These are phyloP conservation scores for Xylocopa sonorina DNA, from an alignment of 1,140 invertebrate species.

Conservation along the genomic window DNA sequence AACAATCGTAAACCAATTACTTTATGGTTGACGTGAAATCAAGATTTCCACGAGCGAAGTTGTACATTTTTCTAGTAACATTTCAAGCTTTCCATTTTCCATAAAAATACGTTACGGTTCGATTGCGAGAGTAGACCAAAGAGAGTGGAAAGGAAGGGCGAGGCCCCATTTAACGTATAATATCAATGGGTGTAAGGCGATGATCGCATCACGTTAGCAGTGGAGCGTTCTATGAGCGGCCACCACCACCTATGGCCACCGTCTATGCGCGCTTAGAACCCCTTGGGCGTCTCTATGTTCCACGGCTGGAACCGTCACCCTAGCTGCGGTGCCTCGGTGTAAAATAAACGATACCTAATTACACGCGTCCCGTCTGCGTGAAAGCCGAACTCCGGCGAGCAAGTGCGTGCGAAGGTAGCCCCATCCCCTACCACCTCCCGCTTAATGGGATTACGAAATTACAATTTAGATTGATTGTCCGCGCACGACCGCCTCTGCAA, in stretches of 20 bases:
- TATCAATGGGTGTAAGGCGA: conserved; percentile 77
- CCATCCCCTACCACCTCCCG: too few species aligned
- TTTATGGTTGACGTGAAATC: too few species aligned
- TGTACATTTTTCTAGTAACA: too few species aligned
- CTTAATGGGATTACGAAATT: conserved; percentile 75
- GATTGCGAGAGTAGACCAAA: too few species aligned
- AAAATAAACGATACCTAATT: conserved; percentile 81
- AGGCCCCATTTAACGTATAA: conserved; percentile 60
- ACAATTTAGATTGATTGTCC: conserved; percentile 75
- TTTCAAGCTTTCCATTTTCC: too few species aligned
- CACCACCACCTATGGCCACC: conserved; percentile 66
- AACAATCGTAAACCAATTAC: too few species aligned
- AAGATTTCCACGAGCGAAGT: too few species aligned
- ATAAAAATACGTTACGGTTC: too few species aligned
- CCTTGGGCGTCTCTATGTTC: conserved; percentile 13
- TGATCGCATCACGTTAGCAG: conserved; percentile 80
- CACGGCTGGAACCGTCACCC: conserved; percentile 51
- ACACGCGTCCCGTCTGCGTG: conserved; percentile 73
- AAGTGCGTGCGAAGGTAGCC: conserved; percentile 72
- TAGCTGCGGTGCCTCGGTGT: conserved; percentile 65
- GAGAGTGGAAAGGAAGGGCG: conserved; percentile 46
- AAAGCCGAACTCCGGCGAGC: conserved; percentile 63
- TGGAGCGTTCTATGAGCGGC: conserved; percentile 79
- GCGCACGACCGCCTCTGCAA: neutral
- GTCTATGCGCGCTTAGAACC: conserved; percentile 46